These are phyloP conservation scores for Lasioglossum leucozonium DNA, from an alignment of 2,888 invertebrate genomes.

Conservation along the genomic window DNA sequence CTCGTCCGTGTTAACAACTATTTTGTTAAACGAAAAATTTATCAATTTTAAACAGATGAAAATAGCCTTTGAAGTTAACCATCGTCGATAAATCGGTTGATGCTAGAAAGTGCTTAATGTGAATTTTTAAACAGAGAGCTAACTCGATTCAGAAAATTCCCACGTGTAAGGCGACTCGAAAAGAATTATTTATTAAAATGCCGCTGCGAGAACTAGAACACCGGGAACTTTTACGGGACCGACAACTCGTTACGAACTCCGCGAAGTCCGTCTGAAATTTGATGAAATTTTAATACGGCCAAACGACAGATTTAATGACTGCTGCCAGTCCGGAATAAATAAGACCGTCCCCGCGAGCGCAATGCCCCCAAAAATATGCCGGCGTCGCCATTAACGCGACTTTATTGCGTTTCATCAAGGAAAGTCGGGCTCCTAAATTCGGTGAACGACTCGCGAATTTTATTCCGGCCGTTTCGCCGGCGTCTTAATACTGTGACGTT, in stretches of 20 bases:
- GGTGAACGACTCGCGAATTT: background rate
- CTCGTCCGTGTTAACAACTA: no score
- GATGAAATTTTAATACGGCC: background rate
- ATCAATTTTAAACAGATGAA: no score
- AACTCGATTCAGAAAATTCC: no score
- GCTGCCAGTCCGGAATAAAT: background rate
- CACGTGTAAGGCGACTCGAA: background rate
- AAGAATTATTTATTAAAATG: background rate
- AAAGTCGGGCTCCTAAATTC: background rate
- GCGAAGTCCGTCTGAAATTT: background rate
- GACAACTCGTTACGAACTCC: background rate
- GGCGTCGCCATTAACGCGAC: conserved; percentile 18
- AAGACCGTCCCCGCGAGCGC: background rate
- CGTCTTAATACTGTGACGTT: no score
- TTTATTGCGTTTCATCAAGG: conserved; percentile 11
- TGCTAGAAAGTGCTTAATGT: no score
- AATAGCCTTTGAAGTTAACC: no score
- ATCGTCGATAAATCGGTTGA: no score
- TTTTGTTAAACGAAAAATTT: no score
- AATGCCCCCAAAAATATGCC: background rate
- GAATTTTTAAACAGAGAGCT: no score
- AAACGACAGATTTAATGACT: background rate
- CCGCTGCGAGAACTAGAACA: background rate
- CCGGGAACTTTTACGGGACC: background rate
- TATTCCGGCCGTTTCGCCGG: background rate